Evolutionary conservation across 2,888 invertebrate genomes (phyloP).

Genomic region (Halictus quadricinctus): DNA sequence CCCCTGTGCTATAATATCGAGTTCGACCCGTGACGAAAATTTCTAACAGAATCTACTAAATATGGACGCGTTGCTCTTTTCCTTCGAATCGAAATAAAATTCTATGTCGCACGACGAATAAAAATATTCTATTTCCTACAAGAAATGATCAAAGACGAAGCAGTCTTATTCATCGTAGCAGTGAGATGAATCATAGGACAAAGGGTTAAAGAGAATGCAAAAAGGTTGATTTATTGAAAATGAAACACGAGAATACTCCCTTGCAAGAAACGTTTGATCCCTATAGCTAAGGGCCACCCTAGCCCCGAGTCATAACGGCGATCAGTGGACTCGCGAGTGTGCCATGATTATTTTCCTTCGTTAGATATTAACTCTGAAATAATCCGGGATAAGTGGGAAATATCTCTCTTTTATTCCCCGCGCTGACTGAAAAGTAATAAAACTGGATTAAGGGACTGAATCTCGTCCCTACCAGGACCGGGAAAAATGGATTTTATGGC

Average conservation of each 20-base stretch:
- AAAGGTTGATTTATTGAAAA: background rate
- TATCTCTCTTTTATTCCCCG: constrained; percentile 59
- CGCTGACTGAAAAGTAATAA: constrained; percentile 71
- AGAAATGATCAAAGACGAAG: too few relatives aligned
- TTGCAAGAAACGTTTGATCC: background rate
- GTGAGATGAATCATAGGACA: too few relatives aligned
- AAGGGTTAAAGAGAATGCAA: background rate
- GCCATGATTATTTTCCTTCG: constrained; percentile 64
- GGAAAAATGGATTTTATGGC: constrained; percentile 70
- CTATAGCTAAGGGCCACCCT: background rate
- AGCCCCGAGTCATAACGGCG: constrained; percentile 12
- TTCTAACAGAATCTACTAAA: too few relatives aligned
- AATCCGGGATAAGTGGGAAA: constrained; percentile 67
- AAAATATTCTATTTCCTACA: too few relatives aligned
- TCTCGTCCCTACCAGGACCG: constrained; percentile 60
- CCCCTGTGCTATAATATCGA: too few relatives aligned
- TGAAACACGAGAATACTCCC: background rate
- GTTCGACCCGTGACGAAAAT: too few relatives aligned
- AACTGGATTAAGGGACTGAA: constrained; percentile 72
- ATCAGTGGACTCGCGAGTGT: constrained; percentile 26
- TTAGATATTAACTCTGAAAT: constrained; percentile 65
- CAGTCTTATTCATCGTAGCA: too few relatives aligned
- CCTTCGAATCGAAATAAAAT: too few relatives aligned
- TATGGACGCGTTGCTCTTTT: too few relatives aligned
- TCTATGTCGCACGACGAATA: too few relatives aligned